phyloP scores from a whole-genome alignment of 2,888 invertebrate species.

The Bedellia somnulentella region DNA sequence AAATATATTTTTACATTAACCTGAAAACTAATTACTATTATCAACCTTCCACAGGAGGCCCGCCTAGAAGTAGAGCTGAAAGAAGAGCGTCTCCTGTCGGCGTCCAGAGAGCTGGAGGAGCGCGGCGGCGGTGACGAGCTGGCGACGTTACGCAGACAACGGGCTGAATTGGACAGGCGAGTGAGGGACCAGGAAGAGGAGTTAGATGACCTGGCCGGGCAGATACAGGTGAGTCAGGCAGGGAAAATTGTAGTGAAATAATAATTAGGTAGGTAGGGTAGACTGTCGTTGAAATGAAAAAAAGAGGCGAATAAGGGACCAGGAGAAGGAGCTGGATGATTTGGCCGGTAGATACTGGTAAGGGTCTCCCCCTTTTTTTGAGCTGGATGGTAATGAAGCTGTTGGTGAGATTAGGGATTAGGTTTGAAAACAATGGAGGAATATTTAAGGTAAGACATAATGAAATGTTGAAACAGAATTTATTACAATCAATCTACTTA shows the following conservation, averaged over 20 bases:
- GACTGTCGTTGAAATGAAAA: no score
- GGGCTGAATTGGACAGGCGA: constrained; percentile 85
- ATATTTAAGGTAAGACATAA: no score
- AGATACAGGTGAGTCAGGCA: constrained; percentile 63
- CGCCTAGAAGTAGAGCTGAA: constrained; percentile 87
- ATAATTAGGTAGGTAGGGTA: no score
- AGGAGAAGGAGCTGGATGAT: constrained; percentile 88
- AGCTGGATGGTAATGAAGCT: no score
- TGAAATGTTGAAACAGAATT: no score
- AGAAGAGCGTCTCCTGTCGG: constrained; percentile 78
- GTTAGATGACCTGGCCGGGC: constrained; percentile 91
- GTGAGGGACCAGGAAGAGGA: constrained; percentile 91
- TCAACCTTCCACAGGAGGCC: no score
- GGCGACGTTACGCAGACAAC: constrained; percentile 76
- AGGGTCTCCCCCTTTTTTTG: no score
- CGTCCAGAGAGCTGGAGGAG: constrained; percentile 85
- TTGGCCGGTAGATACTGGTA: constrained; percentile 74
- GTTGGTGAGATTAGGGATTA: no score
- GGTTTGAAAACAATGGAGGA: no score
- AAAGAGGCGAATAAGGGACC: constrained; percentile 73
- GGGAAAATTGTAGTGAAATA: not conserved
- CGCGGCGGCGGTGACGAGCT: constrained; percentile 86
- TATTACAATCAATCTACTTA: no score
- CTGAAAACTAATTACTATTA: no score
- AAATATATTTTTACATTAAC: no score